Evolutionary conservation across 2,888 invertebrate species (phyloP).

Genomic region (Epirrhoe tristata): DNA sequence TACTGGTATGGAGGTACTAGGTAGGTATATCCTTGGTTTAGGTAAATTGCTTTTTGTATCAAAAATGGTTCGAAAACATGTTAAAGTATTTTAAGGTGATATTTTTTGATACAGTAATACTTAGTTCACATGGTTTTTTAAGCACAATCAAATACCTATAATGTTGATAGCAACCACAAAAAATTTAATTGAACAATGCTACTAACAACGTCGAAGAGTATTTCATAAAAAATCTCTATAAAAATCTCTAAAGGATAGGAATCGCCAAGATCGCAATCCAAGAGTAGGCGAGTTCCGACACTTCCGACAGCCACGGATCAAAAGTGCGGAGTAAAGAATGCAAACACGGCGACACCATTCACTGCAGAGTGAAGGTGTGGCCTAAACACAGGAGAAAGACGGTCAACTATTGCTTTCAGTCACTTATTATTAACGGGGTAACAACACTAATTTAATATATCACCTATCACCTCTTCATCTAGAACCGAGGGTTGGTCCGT

Average conservation of each 20-base stretch:
- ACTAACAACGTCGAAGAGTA: too few relatives aligned
- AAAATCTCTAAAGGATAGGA: too few relatives aligned
- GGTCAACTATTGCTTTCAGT: neutral
- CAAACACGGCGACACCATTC: slow-evolving; percentile 54
- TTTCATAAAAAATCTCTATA: too few relatives aligned
- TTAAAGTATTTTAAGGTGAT: neutral
- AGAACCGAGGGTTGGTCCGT: too few relatives aligned
- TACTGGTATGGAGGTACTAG: slow-evolving; percentile 40
- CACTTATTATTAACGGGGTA: too few relatives aligned
- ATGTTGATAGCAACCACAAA: too few relatives aligned
- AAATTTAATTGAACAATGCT: too few relatives aligned
- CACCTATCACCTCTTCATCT: too few relatives aligned
- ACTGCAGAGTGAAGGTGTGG: slow-evolving; percentile 5
- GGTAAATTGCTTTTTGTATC: slow-evolving; percentile 18
- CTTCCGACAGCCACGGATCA: slow-evolving; percentile 61
- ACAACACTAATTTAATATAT: too few relatives aligned
- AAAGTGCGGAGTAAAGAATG: slow-evolving; percentile 61
- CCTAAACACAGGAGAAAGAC: neutral
- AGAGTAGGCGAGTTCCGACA: slow-evolving; percentile 43
- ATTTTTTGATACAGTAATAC: too few relatives aligned
- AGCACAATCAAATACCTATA: too few relatives aligned
- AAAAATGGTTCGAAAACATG: slow-evolving; percentile 8
- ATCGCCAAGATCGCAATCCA: slow-evolving; percentile 19
- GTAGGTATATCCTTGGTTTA: slow-evolving; percentile 10
- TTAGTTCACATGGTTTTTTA: neutral